Evolutionary conservation across 1,140 invertebrate genomes (phyloP).

Genomic region (Tetragnatha versicolor): DNA sequence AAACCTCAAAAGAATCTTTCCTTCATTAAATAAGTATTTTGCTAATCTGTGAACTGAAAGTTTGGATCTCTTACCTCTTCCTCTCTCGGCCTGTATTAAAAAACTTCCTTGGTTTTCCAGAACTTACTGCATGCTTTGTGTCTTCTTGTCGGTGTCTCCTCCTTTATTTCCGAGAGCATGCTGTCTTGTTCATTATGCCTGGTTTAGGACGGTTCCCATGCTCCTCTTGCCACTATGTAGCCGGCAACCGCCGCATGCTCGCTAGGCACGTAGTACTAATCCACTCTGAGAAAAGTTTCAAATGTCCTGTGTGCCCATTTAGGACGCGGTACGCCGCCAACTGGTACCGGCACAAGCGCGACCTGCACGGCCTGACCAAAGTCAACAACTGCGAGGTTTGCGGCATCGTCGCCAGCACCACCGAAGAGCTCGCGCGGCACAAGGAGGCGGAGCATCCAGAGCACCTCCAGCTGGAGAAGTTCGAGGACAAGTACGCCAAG

Average conservation of each 20-base stretch:
- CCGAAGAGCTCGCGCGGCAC: constrained; percentile 43
- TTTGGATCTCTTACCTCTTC: background rate
- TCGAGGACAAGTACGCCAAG: constrained; percentile 42
- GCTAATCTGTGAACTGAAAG: background rate
- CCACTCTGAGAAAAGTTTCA: constrained; percentile 56
- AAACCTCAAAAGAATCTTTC: too few relatives aligned
- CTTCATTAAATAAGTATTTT: background rate
- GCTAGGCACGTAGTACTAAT: constrained; percentile 56
- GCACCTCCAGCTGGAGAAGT: constrained; percentile 32
- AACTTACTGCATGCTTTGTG: constrained; percentile 43
- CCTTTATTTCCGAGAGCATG: constrained; percentile 36
- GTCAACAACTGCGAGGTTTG: constrained; percentile 47
- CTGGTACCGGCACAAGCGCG: constrained; percentile 53
- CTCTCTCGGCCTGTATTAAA: constrained; percentile 7
- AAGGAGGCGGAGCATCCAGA: constrained; percentile 41
- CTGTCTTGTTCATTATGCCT: constrained; percentile 43
- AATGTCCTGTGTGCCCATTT: constrained; percentile 58
- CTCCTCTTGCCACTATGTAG: constrained; percentile 54
- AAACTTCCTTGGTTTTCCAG: constrained; percentile 37
- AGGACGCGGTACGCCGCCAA: constrained; percentile 56
- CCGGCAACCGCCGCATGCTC: constrained; percentile 55
- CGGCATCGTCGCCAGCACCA: constrained; percentile 51
- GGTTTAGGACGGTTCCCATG: constrained; percentile 54
- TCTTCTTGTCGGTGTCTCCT: constrained; percentile 1
- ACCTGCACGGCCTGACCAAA: constrained; percentile 50